Base-by-base conservation (phyloP, 1,140 invertebrate species). In the Ganaspis sp. region DNA sequence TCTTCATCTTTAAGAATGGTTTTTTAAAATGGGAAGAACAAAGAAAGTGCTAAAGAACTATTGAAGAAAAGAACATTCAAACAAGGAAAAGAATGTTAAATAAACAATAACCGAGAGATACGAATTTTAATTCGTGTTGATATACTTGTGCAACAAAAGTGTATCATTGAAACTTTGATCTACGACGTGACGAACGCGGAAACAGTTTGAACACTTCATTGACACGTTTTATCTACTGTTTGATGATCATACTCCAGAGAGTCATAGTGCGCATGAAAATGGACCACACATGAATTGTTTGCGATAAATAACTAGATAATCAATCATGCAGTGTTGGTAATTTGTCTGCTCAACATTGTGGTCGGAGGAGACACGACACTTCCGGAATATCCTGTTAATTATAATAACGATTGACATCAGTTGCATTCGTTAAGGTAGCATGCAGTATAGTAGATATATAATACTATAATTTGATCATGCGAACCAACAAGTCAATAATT, bases 401-500 rank as follows among this genome's bases (percentile, higher is more conserved):
- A 29, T 29, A 64, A 64, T 29, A 15, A n/a, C 58, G 58, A 64
- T 64, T 64, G 58, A 64, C 58, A 64, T 64, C 26, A 64, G 58
- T 26, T 64, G 29, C 12, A 64, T 29, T 64, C 58, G 58, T 29
- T 64, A 64, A 64, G 58, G 58, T 23, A 64, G 29, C 58, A 12
- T 15, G 23, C 23, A 64, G 58, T 8, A 17, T 17, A 49, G n/a
- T 49, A 15, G 40, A 0, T 29, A n/a, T n/a, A n/a, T n/a, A n/a
- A n/a, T 58, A 0, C 0, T 4, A n/a, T 64, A 54, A 54, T 64
- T 64, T 26, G 58, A 64, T 64, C 26, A 64, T 34, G 58, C 23
- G 3, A 64, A 64, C 23, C 58, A 26, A 58, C 54, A 64, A 64
- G 58, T 64, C 26, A 64, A 64, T 64, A 64, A 64, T 64, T 64